A percentile compares a stretch with the other conserved stretches of the same genome.
Conservation (phyloP, 1,140 invertebrate genomes). For the Mactra quadrangularis region DNA sequence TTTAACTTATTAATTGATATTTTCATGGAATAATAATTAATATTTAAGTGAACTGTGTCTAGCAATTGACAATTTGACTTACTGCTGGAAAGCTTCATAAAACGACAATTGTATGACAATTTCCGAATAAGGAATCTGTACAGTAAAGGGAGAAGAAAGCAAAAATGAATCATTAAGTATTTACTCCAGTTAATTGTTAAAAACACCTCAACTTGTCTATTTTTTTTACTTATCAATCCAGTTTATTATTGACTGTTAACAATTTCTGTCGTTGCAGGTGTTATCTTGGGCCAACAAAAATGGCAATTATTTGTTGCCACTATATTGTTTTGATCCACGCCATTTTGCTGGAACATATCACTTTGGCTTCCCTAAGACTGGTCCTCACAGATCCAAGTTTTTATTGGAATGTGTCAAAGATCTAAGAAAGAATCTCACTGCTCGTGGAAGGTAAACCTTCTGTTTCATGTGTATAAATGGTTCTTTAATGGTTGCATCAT, state of each 20-base stretch:
- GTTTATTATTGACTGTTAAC: not conserved
- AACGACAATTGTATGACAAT: too few relatives aligned
- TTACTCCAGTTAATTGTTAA: not conserved
- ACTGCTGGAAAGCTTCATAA: too few relatives aligned
- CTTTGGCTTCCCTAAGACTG: conserved; percentile 80
- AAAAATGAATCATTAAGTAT: not conserved
- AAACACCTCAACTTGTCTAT: not conserved
- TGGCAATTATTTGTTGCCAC: conserved; percentile 75
- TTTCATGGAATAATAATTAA: too few relatives aligned
- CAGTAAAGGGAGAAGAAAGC: too few relatives aligned
- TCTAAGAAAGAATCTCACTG: conserved; percentile 70
- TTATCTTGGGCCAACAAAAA: conserved; percentile 64
- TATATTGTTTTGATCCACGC: conserved; percentile 83
- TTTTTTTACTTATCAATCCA: not conserved
- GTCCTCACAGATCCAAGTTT: conserved; percentile 77
- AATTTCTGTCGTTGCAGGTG: conserved; percentile 55
- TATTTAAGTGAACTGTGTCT: too few relatives aligned
- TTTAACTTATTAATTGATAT: too few relatives aligned
- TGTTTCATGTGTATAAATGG: too few relatives aligned
- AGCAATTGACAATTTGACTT: too few relatives aligned
- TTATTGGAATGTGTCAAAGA: conserved; percentile 78
- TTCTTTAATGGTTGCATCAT: too few relatives aligned
- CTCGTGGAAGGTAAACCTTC: conserved; percentile 73
- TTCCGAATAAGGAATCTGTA: too few relatives aligned
- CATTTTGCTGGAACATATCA: conserved; percentile 78